Conservation (phyloP, 2,888 invertebrate species). For the Tyria jacobaeae region DNA sequence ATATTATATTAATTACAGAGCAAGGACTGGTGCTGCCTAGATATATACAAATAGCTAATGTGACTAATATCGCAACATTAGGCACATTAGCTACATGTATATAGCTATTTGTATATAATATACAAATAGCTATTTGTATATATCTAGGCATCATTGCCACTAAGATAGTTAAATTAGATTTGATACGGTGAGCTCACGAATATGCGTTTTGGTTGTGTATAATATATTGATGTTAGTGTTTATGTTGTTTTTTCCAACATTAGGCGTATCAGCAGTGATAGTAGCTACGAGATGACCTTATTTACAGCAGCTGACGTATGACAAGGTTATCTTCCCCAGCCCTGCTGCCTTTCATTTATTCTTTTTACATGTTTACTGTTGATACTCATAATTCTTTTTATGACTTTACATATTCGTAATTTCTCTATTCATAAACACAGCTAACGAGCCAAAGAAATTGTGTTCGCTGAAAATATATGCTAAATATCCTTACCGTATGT, state of each 20-base stretch:
- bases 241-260: conserved; percentile 30
- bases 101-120: too few relatives aligned
- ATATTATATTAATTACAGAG: too few relatives aligned
- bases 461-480: not conserved
- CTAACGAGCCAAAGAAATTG: not conserved
- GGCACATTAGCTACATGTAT: too few relatives aligned
- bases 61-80: too few relatives aligned
- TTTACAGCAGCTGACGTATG: conserved; percentile 61
- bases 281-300: conserved; percentile 67
- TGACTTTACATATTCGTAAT: not conserved
- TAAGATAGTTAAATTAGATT: not conserved
- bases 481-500: conserved; percentile 11
- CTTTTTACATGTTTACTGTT: conserved; percentile 30
- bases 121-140: too few relatives aligned
- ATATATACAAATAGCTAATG: too few relatives aligned
- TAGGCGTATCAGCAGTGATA: conserved; percentile 53
- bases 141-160: not conserved
- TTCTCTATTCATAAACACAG: not conserved
- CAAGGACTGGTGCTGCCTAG: not conserved
- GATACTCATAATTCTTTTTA: not conserved
- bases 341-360: conserved; percentile 63
- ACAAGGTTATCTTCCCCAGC: conserved; percentile 72
- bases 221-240: conserved; percentile 8
- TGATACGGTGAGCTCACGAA: not conserved
- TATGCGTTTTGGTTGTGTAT: not conserved